phyloP scores from a whole-genome alignment of 2,113 vertebrate genomes.

The Carassius auratus region DNA sequence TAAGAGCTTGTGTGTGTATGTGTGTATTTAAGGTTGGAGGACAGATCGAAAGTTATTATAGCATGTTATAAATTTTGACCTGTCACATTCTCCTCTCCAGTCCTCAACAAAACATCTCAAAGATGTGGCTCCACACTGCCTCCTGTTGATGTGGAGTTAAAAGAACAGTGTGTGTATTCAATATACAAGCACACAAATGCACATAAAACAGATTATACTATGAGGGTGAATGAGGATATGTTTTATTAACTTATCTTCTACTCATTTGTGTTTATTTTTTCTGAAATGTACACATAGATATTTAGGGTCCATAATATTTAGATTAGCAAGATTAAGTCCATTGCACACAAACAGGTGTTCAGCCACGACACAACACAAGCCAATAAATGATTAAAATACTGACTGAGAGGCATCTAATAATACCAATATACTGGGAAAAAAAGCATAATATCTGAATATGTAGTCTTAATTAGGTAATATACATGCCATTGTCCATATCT shows the following conservation, averaged over 20 bases:
- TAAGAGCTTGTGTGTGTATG: conserved; percentile 35
- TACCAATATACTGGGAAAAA: not conserved
- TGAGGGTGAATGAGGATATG: not conserved
- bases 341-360: not conserved
- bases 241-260: not conserved
- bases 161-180: not conserved
- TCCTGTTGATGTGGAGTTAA: conserved; percentile 26
- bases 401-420: not conserved
- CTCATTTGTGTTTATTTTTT: too few species aligned
- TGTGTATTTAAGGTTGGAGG: conserved; percentile 29
- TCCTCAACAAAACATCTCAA: not conserved
- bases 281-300: too few species aligned
- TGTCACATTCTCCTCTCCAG: not conserved
- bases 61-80: conserved; percentile 3
- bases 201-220: not conserved
- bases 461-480: not conserved
- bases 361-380: not conserved
- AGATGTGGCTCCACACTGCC: not conserved
- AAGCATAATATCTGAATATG: not conserved
- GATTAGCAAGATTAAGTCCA: not conserved
- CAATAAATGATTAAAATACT: not conserved
- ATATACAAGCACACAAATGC: not conserved
- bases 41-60: conserved; percentile 9
- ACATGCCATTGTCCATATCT: not conserved
- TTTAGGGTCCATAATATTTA: too few species aligned